Evolutionary conservation across 2,797 vertebrate genomes (phyloP), one percentile per base, ranked within the genome.

Genomic region (Myotis planiceps): DNA sequence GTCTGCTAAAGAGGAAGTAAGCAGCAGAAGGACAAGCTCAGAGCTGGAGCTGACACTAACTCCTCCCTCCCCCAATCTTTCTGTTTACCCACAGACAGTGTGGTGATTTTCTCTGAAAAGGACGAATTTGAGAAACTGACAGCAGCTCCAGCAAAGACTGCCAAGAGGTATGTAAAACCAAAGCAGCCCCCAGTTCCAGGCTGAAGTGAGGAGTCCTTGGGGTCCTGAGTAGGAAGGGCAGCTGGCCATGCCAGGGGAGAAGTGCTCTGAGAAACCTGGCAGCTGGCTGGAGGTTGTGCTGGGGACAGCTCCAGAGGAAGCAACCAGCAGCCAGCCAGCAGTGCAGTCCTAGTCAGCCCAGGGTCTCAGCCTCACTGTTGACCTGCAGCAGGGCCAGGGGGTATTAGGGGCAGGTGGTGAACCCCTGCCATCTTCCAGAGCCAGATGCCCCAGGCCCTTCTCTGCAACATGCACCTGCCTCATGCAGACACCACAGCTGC

Each of bases 121-220:
- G 99, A 99, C 3, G 99, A 99, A 95, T 99, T 99, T n/a, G 99
- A 99, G 98, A 99, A 99, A 98, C 98, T 99, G 83, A 99, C 99
- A 85, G 98, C 99, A 78, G 98, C 99, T 79, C 99, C 99, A 92
- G 99, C 99, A 55, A 99, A 99, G 98, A 96, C 99, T 5, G 99
- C 99, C 63, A 99, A 99, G 98, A 99, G 99, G 99, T 99, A 98
- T 16, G 76, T 72, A 29, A 21, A 71, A n/a, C 23, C 5, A 0
- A 39, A 49, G 49, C 34, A 39, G 69, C 39, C 66, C 49, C 9
- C 39, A 21, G 14, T 5, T 25, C n/a, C 49, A 51, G 45, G 34
- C 42, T 32, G 71, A 66, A 18, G 37, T 34, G 19, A 13, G 21
- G 60, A 66, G 15, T 37, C 85, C 47, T 53, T 5, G 4, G 65